Base-by-base conservation (phyloP, 2,888 invertebrate species). In the Crocallis elinguaria region DNA sequence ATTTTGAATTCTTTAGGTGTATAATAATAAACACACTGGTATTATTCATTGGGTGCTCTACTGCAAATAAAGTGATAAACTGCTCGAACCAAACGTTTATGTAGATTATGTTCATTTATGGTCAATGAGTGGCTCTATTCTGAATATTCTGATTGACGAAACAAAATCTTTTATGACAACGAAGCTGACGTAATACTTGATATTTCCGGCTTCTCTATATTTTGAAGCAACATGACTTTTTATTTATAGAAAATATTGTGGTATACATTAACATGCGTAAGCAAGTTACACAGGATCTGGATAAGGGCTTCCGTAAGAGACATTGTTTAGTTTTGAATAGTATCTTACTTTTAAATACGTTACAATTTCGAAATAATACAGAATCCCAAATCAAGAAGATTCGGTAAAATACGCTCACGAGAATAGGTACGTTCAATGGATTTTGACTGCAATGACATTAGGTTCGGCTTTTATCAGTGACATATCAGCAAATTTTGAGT, bases 161-260 rank as follows among this genome's bases (percentile, higher is more conserved):
- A 43, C 23, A 39, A 45, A 36, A 35, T 43, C 17, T 23, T 49
- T 29, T 39, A 30, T 30, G 16, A 38, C 35, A 37, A 17, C 41
- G n/a, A 37, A 25, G 33, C 8, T 54, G 48, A 54, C 53, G 48
- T 43, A 48, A 54, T 38, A 8, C 8, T 32, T 41, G 25, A 30
- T 44, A 53, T 53, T 44, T 54, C 48, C 43, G 48, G 53, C 30
- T 17, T 53, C 33, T 37, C 38, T 32, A 46, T 23, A 4, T 19
- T 33, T 11, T 11, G 3, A 23, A 23, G n/a, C 25, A 12, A 29
- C 29, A 29, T 12, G n/a, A 11, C 19, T 3, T 11, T 8, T 11
- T 12, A 3, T 11, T 29, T 23, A 12, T 25, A 25, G 2, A 25
- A 4, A 25, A 25, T n/a, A 25, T n/a, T 25, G 1, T 25, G 9